phyloP scores from a whole-genome alignment of 2,797 vertebrate genomes.

The Austrolebias charrua region DNA sequence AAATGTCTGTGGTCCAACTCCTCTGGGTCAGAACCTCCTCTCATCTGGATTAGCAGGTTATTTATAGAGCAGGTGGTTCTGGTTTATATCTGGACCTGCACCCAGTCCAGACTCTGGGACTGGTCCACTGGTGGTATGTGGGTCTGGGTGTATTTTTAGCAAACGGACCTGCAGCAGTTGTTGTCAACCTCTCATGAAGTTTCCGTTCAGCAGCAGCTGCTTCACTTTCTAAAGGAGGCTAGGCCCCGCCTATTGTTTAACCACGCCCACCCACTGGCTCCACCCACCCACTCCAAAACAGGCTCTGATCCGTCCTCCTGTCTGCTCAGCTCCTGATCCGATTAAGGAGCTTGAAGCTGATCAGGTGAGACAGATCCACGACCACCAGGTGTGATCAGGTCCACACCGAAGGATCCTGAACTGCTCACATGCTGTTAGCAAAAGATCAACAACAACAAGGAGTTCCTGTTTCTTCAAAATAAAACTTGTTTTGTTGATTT shows the following conservation, averaged over 20 bases:
- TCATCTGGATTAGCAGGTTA: slow-evolving; percentile 15
- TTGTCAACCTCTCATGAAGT: slow-evolving; percentile 48
- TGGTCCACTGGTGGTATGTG: slow-evolving; percentile 31
- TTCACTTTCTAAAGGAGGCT: slow-evolving; percentile 4
- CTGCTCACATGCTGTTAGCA: too few species aligned
- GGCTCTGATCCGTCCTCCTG: too few species aligned
- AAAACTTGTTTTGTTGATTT: too few species aligned
- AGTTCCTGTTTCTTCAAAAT: too few species aligned
- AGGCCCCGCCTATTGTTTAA: not conserved
- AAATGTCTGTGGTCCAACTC: not conserved
- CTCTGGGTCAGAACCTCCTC: slow-evolving; percentile 12
- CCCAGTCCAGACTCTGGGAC: not conserved
- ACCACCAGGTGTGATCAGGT: too few species aligned
- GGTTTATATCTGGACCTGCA: slow-evolving; percentile 28
- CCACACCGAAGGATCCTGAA: too few species aligned
- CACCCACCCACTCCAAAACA: too few species aligned
- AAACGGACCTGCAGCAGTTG: slow-evolving; percentile 62
- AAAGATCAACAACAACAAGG: too few species aligned
- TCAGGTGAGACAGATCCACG: too few species aligned
- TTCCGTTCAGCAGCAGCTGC: slow-evolving; percentile 64
- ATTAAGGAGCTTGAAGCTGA: too few species aligned
- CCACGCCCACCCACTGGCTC: too few species aligned
- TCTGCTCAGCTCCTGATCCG: too few species aligned
- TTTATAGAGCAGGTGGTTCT: slow-evolving; percentile 23
- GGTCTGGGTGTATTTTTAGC: slow-evolving; percentile 49